Evolutionary conservation across 64 coral and sea anemone genomes (phyloP).

Genomic region (Pocillopora verrucosa): DNA sequence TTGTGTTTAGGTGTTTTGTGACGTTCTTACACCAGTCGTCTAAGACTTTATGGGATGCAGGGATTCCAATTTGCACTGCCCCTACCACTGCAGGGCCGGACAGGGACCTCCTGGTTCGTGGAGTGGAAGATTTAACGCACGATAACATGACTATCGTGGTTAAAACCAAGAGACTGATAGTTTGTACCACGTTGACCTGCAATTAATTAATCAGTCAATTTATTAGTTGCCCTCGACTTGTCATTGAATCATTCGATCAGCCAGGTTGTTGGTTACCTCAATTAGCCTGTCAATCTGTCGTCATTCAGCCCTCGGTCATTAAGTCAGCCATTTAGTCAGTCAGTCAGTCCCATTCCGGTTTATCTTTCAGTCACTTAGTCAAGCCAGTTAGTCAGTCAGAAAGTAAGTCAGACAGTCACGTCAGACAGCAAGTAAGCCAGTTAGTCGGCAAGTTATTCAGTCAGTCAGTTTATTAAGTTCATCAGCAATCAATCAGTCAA

Average conservation of each 20-base stretch:
- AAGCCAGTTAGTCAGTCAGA: background rate
- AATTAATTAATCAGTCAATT: slow-evolving; percentile 3
- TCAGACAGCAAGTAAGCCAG: background rate
- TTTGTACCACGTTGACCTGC: background rate
- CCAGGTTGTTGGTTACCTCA: background rate
- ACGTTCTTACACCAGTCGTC: slow-evolving; percentile 41
- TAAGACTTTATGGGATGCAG: background rate
- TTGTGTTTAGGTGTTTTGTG: slow-evolving; percentile 44
- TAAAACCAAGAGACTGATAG: background rate
- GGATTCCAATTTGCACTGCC: background rate
- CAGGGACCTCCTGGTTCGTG: background rate
- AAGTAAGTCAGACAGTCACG: background rate
- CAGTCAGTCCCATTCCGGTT: background rate
- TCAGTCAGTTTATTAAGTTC: background rate
- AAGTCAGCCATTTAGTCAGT: background rate
- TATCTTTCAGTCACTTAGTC: background rate
- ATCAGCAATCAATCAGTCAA: background rate
- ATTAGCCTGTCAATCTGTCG: background rate
- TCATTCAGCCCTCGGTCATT: background rate
- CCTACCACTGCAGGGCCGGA: background rate
- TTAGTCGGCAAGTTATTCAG: background rate
- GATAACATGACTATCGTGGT: background rate
- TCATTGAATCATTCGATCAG: background rate
- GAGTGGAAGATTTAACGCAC: background rate
- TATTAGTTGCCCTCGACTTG: background rate